phyloP scores from a whole-genome alignment of 2,113 vertebrate species.

The Lagopus leucura region DNA sequence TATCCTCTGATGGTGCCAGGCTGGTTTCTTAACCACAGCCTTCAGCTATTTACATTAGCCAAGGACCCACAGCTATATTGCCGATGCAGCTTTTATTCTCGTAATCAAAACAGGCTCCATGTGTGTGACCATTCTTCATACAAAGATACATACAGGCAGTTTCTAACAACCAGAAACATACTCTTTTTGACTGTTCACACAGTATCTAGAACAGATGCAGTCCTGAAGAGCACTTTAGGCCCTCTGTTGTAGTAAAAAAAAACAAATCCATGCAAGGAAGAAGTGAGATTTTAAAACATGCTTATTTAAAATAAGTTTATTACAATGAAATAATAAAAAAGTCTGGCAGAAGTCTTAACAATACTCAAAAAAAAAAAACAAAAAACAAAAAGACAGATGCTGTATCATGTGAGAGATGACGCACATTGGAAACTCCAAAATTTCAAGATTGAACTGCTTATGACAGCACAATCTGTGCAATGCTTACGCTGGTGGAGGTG shows the following conservation, averaged over 20 bases:
- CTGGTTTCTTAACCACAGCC: background rate
- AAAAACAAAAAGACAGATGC: background rate
- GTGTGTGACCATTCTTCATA: conserved; percentile 28
- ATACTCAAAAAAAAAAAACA: conserved; percentile 22
- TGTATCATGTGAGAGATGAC: conserved; percentile 33
- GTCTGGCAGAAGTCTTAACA: conserved; percentile 72
- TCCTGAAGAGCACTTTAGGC: conserved; percentile 12
- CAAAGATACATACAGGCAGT: conserved; percentile 41
- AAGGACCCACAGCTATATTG: background rate
- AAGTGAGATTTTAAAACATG: conserved; percentile 36
- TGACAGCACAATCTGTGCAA: background rate
- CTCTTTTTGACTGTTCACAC: background rate
- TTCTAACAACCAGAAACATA: conserved; percentile 56
- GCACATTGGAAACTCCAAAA: conserved; percentile 31
- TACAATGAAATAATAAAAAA: conserved; percentile 78
- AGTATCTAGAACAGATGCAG: conserved; percentile 29
- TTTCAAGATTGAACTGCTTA: conserved; percentile 29
- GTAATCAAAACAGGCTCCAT: background rate
- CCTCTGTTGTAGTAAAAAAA: background rate
- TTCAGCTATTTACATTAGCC: background rate
- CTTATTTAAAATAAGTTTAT: conserved; percentile 82
- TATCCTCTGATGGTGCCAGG: background rate
- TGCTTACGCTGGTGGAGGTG: background rate
- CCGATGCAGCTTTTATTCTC: conserved; percentile 52
- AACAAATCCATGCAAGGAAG: conserved; percentile 37